Base-by-base conservation (phyloP, 2,113 vertebrate genomes). In the Jaculus jaculus region DNA sequence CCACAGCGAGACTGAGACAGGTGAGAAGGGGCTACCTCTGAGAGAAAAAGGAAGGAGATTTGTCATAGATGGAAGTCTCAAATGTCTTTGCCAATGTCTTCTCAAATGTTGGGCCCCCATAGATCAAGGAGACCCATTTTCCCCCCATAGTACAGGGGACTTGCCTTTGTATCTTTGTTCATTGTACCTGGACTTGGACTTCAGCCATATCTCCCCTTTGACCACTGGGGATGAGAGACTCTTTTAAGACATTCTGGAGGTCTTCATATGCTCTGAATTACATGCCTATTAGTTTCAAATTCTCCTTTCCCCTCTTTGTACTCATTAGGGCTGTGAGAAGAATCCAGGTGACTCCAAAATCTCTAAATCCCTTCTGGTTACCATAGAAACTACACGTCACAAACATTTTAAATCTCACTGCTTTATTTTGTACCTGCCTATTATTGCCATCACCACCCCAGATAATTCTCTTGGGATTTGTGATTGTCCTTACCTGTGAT, bases 331-430 rank as follows among this genome's bases (percentile, higher is more conserved):
- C 37, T 9, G 0, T 39, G n/a, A 86, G 66, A 95, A 87, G 23
- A 61, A 90, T 47, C 63, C 84, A 91, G 34, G 66, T 60, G 30
- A 95, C 32, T 73, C 58, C 58, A 71, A 74, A 87, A 68, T 84
- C 39, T 91, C 72, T 74, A 73, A 74, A 61, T 61, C 54, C 66
- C 60, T 51, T 72, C 63, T 74, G 2, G 47, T 93, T 80, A 34
- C 79, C 84, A 91, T 91, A 61, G 94, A 73, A 95, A 91, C 94
- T 18, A 15, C 51, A 37, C 42, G n/a, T 39, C 39, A 30, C 23
- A 30, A 39, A 77, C 72, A 84, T 66, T 4, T 37, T 58, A 87
- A 72, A 87, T 69, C 74, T 42, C 81, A 42, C n/a, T 34, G 78
- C 61, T 91, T 74, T 69, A 24, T 28, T 74, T 28, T 58, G 63